Evolutionary conservation across 2,888 invertebrate genomes (phyloP).

Genomic region (Hoplodrina blanda): DNA sequence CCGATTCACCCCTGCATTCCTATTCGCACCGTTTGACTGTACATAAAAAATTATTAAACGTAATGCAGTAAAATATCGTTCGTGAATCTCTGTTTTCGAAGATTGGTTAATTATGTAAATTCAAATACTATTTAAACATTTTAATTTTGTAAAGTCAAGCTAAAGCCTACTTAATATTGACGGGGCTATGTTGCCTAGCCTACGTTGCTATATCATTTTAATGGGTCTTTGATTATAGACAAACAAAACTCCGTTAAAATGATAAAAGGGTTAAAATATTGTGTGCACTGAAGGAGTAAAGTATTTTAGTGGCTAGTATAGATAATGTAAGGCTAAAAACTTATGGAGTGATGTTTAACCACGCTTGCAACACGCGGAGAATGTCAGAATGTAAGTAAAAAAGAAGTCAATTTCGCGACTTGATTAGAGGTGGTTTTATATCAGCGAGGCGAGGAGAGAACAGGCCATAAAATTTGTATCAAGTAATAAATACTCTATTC

Average conservation of each 20-base stretch:
- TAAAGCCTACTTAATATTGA: background rate
- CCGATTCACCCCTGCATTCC: too few relatives aligned
- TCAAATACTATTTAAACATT: too few relatives aligned
- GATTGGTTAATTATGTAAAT: background rate
- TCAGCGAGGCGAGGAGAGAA: too few relatives aligned
- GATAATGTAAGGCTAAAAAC: background rate
- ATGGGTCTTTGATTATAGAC: background rate
- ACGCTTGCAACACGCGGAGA: background rate
- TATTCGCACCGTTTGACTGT: too few relatives aligned
- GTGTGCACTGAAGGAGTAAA: conserved; percentile 1
- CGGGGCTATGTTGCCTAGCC: too few relatives aligned
- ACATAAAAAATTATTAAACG: too few relatives aligned
- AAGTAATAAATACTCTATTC: too few relatives aligned
- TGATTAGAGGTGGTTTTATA: too few relatives aligned
- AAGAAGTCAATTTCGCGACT: too few relatives aligned
- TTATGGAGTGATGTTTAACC: background rate
- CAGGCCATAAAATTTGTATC: too few relatives aligned
- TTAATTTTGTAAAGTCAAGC: background rate
- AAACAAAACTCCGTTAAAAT: background rate
- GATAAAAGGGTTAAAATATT: background rate
- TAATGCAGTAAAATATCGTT: background rate
- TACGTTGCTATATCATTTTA: background rate
- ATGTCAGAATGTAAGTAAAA: background rate
- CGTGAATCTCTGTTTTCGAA: background rate
- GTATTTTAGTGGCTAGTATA: conserved; percentile 21